These are phyloP conservation scores for Phallusia fumigata DNA, from an alignment of 23 tunicate genomes.

Conservation along the genomic window DNA sequence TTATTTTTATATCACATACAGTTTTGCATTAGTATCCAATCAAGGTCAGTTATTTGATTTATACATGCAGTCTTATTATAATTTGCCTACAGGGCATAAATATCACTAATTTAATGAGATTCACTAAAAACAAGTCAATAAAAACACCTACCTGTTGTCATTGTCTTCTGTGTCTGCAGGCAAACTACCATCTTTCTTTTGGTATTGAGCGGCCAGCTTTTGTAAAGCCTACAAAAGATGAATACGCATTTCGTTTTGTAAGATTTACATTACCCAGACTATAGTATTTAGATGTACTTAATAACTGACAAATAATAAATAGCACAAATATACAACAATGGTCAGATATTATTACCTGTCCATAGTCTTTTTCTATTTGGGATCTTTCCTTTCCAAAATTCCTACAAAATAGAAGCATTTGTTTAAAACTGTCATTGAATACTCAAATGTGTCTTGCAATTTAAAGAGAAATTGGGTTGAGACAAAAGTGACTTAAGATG, in stretches of 20 bases:
- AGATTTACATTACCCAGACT: too few species aligned
- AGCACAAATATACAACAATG: not conserved
- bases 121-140: not conserved
- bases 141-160: conserved; percentile 35
- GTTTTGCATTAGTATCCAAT: not conserved
- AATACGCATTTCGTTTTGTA: not conserved
- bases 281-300: not conserved
- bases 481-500: too few species aligned
- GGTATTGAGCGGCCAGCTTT: conserved; percentile 64
- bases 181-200: conserved; percentile 49
- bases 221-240: conserved; percentile 58
- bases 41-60: not conserved
- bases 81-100: not conserved
- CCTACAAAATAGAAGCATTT: conserved; percentile 35
- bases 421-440: too few species aligned
- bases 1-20: not conserved
- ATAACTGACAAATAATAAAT: not conserved
- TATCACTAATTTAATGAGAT: not conserved
- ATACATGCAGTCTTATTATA: not conserved
- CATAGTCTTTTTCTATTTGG: conserved; percentile 83
- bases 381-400: conserved; percentile 89
- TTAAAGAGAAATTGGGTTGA: too few species aligned
- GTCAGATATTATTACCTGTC: conserved; percentile 30
- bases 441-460: too few species aligned
- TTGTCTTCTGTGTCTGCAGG: conserved; percentile 27